Percentiles rank a stretch among this genome's conserved stretches.
Conservation (phyloP, 2,888 invertebrate species). For the Helicoverpa assulta region DNA sequence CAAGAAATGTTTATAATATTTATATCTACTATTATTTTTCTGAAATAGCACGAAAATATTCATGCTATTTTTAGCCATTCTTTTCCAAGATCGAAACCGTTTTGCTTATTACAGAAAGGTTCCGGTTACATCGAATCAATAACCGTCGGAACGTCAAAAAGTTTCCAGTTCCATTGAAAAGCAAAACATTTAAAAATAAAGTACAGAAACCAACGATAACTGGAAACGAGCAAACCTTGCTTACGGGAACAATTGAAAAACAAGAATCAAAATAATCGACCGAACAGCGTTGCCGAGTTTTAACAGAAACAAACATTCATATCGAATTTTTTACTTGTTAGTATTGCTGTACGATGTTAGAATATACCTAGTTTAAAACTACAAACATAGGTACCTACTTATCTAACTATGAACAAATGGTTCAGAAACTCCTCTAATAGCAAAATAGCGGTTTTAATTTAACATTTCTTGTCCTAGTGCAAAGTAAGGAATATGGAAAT, state of each 20-base stretch:
- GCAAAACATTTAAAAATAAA: not conserved
- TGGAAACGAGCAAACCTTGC: slow-evolving; percentile 18
- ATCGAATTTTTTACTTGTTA: slow-evolving; percentile 25
- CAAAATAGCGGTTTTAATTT: no score
- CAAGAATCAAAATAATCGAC: slow-evolving; percentile 34
- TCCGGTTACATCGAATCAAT: not conserved
- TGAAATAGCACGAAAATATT: no score
- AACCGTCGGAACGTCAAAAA: slow-evolving; percentile 1
- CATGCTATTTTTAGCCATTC: no score
- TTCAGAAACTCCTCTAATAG: no score
- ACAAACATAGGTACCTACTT: not conserved
- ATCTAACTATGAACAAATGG: no score
- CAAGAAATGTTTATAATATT: no score
- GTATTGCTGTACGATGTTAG: slow-evolving; percentile 11
- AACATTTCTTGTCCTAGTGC: no score
- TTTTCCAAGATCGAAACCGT: not conserved
- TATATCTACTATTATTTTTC: no score
- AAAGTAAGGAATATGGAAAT: no score
- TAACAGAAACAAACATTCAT: slow-evolving; percentile 33
- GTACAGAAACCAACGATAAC: slow-evolving; percentile 2
- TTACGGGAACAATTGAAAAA: slow-evolving; percentile 29
- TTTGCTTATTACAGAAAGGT: not conserved
- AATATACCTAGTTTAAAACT: not conserved
- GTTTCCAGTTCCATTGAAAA: not conserved
- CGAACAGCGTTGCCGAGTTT: slow-evolving; percentile 34